phyloP scores from a whole-genome alignment of 2,888 invertebrate genomes.

The Clitarchus hookeri region DNA sequence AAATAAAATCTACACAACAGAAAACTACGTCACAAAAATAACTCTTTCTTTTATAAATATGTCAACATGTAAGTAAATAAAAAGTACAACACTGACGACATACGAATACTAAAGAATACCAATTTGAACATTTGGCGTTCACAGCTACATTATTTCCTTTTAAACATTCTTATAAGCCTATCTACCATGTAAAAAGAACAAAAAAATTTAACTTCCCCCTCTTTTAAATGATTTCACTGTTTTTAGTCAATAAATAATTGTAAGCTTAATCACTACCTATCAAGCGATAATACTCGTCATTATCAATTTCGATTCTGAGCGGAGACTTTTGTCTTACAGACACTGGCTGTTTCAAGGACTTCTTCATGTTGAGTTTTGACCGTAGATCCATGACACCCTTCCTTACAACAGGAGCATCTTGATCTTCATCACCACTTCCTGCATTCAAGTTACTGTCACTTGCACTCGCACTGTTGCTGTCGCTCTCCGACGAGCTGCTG shows the following conservation, averaged over 20 bases:
- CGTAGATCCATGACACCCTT: conserved; percentile 37
- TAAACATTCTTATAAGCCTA: too few species aligned
- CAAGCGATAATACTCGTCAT: conserved; percentile 45
- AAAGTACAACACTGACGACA: too few species aligned
- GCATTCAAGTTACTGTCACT: conserved; percentile 22
- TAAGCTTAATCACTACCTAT: conserved; percentile 42
- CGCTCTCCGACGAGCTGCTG: not conserved
- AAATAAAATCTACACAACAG: not conserved
- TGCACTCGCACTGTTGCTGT: conserved; percentile 29
- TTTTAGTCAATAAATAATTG: too few species aligned
- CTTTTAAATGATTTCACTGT: too few species aligned
- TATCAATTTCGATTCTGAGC: conserved; percentile 47
- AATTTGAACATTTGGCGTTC: too few species aligned
- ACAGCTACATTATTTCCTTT: too few species aligned
- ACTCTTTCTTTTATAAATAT: too few species aligned
- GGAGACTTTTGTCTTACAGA: conserved; percentile 41
- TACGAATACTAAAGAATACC: too few species aligned
- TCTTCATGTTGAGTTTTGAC: conserved; percentile 43
- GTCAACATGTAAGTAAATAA: too few species aligned
- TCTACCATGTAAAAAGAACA: too few species aligned
- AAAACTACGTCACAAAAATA: too few species aligned
- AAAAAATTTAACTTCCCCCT: too few species aligned
- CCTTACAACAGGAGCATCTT: not conserved
- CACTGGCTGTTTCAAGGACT: conserved; percentile 32
- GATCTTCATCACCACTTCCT: not conserved